Evolutionary conservation across 2,888 invertebrate genomes (phyloP), one percentile per base, ranked within the genome.

Genomic region (Aproaerema taeniolella): DNA sequence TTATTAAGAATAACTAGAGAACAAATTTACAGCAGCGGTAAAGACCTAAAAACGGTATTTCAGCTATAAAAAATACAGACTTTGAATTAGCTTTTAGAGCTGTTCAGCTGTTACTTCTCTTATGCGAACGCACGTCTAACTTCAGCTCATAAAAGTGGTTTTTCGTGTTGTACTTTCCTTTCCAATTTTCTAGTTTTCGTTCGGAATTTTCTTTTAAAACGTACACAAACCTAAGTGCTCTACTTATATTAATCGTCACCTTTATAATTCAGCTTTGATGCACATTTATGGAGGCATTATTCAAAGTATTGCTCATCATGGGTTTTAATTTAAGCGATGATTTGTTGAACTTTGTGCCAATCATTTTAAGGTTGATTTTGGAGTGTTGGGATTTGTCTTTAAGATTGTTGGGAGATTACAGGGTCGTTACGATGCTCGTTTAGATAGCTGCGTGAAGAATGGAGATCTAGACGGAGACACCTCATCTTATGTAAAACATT

Each of bases 351-450:
- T 17, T 41, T 20, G 13, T 8, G 20, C 35, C 28, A 14, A 35
- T 10, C 8, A 10, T 41, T 14, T 15, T 32, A 17, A 20, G 33
- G 39, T 39, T 16, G 34, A 35, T 24, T 31, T 32, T 26, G 17
- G 10, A 17, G 36, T 30, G 13, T 24, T 42, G 42, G 37, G 38
- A 35, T 39, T 20, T 20, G 30, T n/a, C n/a, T n/a, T n/a, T n/a
- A n/a, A n/a, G n/a, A n/a, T n/a, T n/a, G n/a, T n/a, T n/a, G 67
- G 62, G 69, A 83, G 83, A 82, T 83, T 82, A 82, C 80, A 66
- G 67, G 64, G 81, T 80, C 81, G 75, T 82, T 83, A 79, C 72
- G 82, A 83, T 85, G 63, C 79, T 80, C 83, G 80, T 85, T 85
- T 80, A 85, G 83, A 85, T 85, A 83, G 43, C 62, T 61, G 58